Percentiles rank a stretch among this genome's conserved stretches.
phyloP scores from a whole-genome alignment of 2,888 invertebrate genomes.

The Cyaniris semiargus region DNA sequence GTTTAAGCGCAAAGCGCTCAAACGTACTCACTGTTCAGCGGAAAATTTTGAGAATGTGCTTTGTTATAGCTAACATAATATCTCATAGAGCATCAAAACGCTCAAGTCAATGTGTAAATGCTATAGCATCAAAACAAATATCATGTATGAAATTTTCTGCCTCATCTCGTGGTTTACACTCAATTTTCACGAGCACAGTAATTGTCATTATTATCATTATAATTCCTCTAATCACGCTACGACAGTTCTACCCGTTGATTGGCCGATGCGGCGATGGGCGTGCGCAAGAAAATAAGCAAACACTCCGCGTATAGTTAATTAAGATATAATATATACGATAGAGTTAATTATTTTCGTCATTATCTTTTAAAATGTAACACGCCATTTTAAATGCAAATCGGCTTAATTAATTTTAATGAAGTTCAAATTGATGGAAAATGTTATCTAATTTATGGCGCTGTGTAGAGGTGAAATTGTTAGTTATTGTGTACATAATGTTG shows the following conservation, averaged over 20 bases:
- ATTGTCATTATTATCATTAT: neutral
- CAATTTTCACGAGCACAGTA: too few species aligned
- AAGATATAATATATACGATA: conserved; percentile 46
- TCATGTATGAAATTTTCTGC: too few species aligned
- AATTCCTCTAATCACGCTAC: neutral
- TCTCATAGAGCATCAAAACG: too few species aligned
- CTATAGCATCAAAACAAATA: too few species aligned
- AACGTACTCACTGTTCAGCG: too few species aligned
- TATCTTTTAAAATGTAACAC: conserved; percentile 31
- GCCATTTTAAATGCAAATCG: conserved; percentile 14
- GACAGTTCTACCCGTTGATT: conserved; percentile 48
- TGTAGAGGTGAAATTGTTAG: neutral
- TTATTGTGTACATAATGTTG: neutral
- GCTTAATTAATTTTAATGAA: conserved; percentile 22
- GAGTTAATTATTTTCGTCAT: conserved; percentile 34
- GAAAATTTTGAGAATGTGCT: too few species aligned
- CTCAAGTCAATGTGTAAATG: too few species aligned
- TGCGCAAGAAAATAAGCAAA: conserved; percentile 54
- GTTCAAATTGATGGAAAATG: conserved; percentile 9
- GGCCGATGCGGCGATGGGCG: conserved; percentile 51
- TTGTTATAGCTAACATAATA: too few species aligned
- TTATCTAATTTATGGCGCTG: conserved; percentile 8
- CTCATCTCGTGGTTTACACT: too few species aligned
- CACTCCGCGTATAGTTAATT: conserved; percentile 47
- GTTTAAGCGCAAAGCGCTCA: neutral